These are phyloP conservation scores for Dasyprocta punctata DNA, from an alignment of 2,113 vertebrate species.

Conservation along the genomic window DNA sequence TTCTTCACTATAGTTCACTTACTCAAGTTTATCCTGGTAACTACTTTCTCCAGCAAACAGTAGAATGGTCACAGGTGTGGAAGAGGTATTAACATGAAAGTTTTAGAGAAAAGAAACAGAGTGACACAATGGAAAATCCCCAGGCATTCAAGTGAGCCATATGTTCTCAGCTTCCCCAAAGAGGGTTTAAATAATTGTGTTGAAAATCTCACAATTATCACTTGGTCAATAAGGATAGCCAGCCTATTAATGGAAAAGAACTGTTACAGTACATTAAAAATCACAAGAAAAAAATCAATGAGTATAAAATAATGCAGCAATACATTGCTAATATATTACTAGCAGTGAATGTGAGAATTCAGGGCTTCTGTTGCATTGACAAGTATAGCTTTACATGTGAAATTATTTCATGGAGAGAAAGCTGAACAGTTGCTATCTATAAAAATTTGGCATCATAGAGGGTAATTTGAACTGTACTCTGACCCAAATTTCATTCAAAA, in stretches of 20 bases:
- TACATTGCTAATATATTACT: conserved; percentile 29
- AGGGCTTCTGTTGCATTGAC: not conserved
- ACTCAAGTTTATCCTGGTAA: not conserved
- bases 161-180: not conserved
- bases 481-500: conserved; percentile 66
- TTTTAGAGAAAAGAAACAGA: not conserved
- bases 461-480: conserved; percentile 41
- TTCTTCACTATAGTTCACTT: not conserved
- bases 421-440: not conserved
- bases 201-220: not conserved
- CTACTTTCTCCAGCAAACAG: not conserved
- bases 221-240: not conserved
- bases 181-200: not conserved
- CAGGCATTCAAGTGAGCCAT: not conserved
- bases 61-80: not conserved
- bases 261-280: not conserved
- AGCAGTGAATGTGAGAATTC: not conserved
- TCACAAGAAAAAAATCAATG: not conserved
- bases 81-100: not conserved
- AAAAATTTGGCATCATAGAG: conserved; percentile 50
- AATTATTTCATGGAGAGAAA: conserved; percentile 16
- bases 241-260: not conserved
- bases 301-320: not conserved
- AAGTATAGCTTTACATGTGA: not conserved
- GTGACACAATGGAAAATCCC: not conserved